These are phyloP conservation scores for Anabacerthia variegaticeps DNA, from an alignment of 2,797 vertebrate species.

Conservation along the genomic window DNA sequence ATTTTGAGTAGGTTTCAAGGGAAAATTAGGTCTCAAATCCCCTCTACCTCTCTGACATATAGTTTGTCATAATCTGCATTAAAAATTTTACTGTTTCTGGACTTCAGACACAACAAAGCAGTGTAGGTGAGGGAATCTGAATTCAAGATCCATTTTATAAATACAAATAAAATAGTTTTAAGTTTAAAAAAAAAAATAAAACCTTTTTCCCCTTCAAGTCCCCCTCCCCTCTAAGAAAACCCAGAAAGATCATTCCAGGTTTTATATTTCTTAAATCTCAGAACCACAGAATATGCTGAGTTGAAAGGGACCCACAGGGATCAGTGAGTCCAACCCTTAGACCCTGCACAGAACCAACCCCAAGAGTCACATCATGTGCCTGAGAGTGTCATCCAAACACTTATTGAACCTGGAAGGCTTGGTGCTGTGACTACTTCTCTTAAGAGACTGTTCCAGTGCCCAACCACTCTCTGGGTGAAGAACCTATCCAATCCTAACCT, in stretches of 20 bases:
- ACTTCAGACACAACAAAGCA: neutral
- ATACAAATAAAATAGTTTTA: neutral
- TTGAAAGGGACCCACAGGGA: neutral
- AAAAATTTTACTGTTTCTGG: neutral
- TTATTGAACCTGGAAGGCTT: neutral
- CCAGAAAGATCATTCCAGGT: neutral
- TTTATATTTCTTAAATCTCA: neutral
- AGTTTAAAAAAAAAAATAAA: neutral
- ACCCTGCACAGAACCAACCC: neutral
- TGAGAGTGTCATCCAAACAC: neutral
- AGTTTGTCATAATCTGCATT: neutral
- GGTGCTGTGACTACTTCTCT: neutral
- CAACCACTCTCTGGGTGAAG: neutral
- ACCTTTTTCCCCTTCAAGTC: neutral
- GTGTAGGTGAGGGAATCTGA: neutral
- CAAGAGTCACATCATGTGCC: neutral
- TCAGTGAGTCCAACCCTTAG: neutral
- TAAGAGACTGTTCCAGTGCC: neutral
- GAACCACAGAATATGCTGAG: neutral
- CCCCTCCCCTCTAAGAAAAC: neutral
- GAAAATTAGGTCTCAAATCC: neutral
- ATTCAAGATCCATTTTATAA: neutral
- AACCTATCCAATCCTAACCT: neutral
- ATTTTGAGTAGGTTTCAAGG: neutral
- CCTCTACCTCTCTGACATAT: neutral